Conservation (phyloP, 1,140 invertebrate genomes). For the Drosophila mayri region DNA sequence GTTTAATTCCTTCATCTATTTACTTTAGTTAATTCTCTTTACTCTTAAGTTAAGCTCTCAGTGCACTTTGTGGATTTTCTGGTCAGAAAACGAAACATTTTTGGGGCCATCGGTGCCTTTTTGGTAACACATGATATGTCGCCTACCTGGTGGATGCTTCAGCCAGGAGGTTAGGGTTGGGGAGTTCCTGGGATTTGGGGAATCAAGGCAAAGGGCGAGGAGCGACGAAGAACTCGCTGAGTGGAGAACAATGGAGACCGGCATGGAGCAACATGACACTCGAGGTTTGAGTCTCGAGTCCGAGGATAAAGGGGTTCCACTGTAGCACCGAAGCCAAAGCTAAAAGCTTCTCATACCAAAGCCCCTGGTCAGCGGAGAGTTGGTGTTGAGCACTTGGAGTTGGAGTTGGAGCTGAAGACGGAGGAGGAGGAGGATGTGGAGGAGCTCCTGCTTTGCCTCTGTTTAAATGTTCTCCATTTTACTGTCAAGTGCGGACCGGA, state of each 20-base stretch:
- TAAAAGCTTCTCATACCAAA: slow-evolving; percentile 33
- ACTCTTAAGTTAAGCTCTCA: neutral
- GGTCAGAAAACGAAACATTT: slow-evolving; percentile 51
- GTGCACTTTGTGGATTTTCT: slow-evolving; percentile 38
- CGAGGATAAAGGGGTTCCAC: slow-evolving; percentile 35
- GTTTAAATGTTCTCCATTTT: slow-evolving; percentile 82
- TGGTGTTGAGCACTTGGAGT: slow-evolving; percentile 44
- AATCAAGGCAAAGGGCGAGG: slow-evolving; percentile 9
- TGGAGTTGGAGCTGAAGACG: neutral
- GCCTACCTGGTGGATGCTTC: slow-evolving; percentile 65
- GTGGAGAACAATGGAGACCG: slow-evolving; percentile 49
- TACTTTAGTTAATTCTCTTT: neutral
- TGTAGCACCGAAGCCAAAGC: slow-evolving; percentile 32
- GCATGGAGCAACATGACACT: slow-evolving; percentile 48
- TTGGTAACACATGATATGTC: slow-evolving; percentile 80
- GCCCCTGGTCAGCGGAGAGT: slow-evolving; percentile 41
- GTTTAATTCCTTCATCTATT: no score
- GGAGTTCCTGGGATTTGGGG: slow-evolving; percentile 34
- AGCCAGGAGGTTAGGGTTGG: slow-evolving; percentile 20
- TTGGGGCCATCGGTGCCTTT: slow-evolving; percentile 61
- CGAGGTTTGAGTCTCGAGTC: slow-evolving; percentile 33
- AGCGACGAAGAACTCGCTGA: slow-evolving; percentile 24
- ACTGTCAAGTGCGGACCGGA: slow-evolving; percentile 75
- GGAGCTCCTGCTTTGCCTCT: slow-evolving; percentile 39
- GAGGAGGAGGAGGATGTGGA: neutral